Percentiles rank a stretch among this genome's conserved stretches.
phyloP scores from a whole-genome alignment of 1,140 invertebrate genomes.

The Uloborus diversus region DNA sequence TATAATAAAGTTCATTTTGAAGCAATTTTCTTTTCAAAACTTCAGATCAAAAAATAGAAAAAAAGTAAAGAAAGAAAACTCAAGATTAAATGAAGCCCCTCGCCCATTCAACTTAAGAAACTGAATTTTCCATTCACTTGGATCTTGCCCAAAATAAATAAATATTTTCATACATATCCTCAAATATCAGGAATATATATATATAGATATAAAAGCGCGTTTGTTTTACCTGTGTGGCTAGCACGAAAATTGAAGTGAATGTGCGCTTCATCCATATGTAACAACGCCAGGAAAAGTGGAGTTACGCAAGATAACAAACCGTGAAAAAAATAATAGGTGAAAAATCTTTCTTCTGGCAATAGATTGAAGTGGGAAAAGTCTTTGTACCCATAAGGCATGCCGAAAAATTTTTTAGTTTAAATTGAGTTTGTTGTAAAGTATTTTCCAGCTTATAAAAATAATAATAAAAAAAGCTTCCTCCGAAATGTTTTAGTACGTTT shows the following conservation, averaged over 20 bases:
- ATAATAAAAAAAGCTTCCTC: not conserved
- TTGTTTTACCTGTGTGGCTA: constrained; percentile 49
- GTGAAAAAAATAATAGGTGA: constrained; percentile 24
- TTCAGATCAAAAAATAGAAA: too few species aligned
- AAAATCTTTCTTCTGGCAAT: constrained; percentile 42
- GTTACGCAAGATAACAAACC: not conserved
- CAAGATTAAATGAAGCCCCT: constrained; percentile 18
- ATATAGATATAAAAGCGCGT: constrained; percentile 32
- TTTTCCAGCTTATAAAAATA: constrained; percentile 12
- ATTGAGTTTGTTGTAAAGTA: constrained; percentile 38
- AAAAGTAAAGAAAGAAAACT: too few species aligned
- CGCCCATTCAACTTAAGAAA: constrained; percentile 33
- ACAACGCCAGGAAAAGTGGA: constrained; percentile 17
- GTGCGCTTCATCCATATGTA: constrained; percentile 48
- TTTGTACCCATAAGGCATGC: constrained; percentile 19
- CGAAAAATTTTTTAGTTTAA: constrained; percentile 45
- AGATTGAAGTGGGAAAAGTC: constrained; percentile 46
- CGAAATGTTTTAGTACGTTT: not conserved
- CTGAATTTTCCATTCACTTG: constrained; percentile 31
- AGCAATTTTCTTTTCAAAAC: too few species aligned
- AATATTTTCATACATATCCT: constrained; percentile 35
- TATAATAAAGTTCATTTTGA: too few species aligned
- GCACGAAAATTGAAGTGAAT: constrained; percentile 1
- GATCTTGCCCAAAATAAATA: constrained; percentile 43
- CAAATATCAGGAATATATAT: not conserved